phyloP scores from a whole-genome alignment of 2,113 vertebrate species.

The Tragelaphus strepsiceros region DNA sequence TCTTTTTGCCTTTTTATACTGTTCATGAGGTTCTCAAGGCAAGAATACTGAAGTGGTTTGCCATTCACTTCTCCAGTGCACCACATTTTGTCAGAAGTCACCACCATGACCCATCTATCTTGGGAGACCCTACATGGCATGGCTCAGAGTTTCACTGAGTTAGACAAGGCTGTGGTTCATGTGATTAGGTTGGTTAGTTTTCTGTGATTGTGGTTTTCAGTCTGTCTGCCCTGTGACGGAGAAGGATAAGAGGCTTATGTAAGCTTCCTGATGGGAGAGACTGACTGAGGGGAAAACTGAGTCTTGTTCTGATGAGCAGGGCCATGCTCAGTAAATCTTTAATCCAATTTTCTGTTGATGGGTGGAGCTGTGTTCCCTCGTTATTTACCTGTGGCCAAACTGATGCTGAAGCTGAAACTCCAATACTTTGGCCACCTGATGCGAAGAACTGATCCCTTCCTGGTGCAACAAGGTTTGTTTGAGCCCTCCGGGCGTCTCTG shows the following conservation, averaged over 20 bases:
- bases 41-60: background rate
- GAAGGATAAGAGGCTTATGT: background rate
- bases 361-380: background rate
- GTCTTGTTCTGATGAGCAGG: background rate
- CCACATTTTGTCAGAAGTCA: background rate
- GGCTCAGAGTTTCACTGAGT: background rate
- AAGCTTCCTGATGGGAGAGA: background rate
- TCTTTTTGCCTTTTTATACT: background rate
- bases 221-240: background rate
- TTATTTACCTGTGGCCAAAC: background rate
- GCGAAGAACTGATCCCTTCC: background rate
- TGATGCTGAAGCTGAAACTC: too few relatives aligned
- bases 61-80: background rate
- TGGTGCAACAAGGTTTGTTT: background rate
- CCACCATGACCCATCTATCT: background rate
- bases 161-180: background rate
- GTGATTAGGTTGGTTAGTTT: background rate
- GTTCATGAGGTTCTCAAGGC: background rate
- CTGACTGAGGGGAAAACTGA: background rate
- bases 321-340: background rate
- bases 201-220: background rate
- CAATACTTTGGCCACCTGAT: too few relatives aligned
- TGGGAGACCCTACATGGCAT: background rate
- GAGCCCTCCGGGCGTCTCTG: rapidly evolving
- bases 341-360: background rate